These are phyloP conservation scores for Morpho helenor DNA, from an alignment of 2,888 invertebrate genomes.

Conservation along the genomic window DNA sequence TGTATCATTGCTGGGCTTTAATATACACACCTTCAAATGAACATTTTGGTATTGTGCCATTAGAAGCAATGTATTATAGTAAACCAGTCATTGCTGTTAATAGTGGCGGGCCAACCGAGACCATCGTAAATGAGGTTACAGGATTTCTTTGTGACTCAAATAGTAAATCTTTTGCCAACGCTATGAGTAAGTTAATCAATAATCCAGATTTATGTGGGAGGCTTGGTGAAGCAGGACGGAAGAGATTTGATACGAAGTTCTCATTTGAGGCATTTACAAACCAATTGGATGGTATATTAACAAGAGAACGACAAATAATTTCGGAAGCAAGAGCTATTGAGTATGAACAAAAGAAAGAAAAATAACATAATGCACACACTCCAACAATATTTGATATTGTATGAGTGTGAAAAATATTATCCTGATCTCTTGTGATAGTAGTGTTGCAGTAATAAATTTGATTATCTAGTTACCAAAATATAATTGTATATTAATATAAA, in stretches of 20 bases:
- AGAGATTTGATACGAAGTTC: slow-evolving; percentile 88
- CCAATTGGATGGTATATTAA: slow-evolving; percentile 80
- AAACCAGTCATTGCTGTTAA: slow-evolving; percentile 97
- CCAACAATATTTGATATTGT: slow-evolving; percentile 72
- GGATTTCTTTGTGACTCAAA: slow-evolving; percentile 88
- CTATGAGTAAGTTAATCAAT: slow-evolving; percentile 84
- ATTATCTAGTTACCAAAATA: no score
- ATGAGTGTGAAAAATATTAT: slow-evolving; percentile 49
- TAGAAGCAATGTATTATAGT: slow-evolving; percentile 97
- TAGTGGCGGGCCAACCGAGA: slow-evolving; percentile 97
- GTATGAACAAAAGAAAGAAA: slow-evolving; percentile 56
- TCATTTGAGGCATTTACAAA: slow-evolving; percentile 90
- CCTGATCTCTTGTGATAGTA: slow-evolving; percentile 17
- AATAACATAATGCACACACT: slow-evolving; percentile 65
- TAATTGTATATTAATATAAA: no score
- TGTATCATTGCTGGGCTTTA: slow-evolving; percentile 87
- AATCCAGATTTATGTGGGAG: slow-evolving; percentile 79
- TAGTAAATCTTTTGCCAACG: slow-evolving; percentile 85
- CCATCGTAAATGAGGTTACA: slow-evolving; percentile 88
- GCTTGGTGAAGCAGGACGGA: slow-evolving; percentile 87
- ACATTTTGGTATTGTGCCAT: slow-evolving; percentile 99
- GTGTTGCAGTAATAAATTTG: neutral
- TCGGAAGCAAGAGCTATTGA: slow-evolving; percentile 64
- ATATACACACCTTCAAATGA: slow-evolving; percentile 98
- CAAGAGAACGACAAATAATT: slow-evolving; percentile 62